Evolutionary conservation across 1,140 invertebrate species (phyloP).

Genomic region (Mya arenaria): DNA sequence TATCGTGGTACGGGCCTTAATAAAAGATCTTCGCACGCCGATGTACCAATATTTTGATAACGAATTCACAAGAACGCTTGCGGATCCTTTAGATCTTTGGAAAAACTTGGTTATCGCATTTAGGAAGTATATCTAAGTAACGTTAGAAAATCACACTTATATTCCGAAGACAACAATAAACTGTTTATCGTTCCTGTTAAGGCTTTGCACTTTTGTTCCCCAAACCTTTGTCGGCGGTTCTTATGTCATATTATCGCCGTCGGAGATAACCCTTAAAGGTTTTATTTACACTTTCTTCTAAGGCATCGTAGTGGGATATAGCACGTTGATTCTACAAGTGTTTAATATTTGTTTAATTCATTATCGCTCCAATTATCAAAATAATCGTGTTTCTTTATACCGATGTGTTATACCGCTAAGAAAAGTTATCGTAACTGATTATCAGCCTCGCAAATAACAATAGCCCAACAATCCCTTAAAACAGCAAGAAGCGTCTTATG

Average conservation of each 20-base stretch:
- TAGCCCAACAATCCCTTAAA: no score
- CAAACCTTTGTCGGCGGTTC: neutral
- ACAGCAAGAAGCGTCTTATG: no score
- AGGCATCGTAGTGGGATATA: slow-evolving; percentile 2
- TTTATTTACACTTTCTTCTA: slow-evolving; percentile 30
- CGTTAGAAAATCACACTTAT: slow-evolving; percentile 15
- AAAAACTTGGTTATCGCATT: slow-evolving; percentile 16
- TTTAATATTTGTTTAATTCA: slow-evolving; percentile 49
- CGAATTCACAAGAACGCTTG: slow-evolving; percentile 12
- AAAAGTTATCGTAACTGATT: slow-evolving; percentile 23
- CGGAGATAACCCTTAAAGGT: slow-evolving; percentile 6
- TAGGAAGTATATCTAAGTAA: slow-evolving; percentile 28
- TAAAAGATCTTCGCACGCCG: neutral
- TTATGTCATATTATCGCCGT: slow-evolving; percentile 23
- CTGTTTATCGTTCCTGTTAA: slow-evolving; percentile 45
- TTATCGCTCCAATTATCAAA: slow-evolving; percentile 32
- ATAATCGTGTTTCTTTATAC: neutral
- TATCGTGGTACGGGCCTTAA: neutral
- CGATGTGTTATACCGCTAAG: neutral
- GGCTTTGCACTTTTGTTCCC: slow-evolving; percentile 31
- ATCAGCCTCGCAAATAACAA: neutral
- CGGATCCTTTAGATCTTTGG: neutral
- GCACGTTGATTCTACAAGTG: neutral
- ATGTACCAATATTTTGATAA: slow-evolving; percentile 42
- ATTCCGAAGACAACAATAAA: slow-evolving; percentile 32